A percentile compares a stretch with the other conserved stretches of the same genome.
Conservation (phyloP, 2,113 vertebrate species). For the Seriola dumerili region DNA sequence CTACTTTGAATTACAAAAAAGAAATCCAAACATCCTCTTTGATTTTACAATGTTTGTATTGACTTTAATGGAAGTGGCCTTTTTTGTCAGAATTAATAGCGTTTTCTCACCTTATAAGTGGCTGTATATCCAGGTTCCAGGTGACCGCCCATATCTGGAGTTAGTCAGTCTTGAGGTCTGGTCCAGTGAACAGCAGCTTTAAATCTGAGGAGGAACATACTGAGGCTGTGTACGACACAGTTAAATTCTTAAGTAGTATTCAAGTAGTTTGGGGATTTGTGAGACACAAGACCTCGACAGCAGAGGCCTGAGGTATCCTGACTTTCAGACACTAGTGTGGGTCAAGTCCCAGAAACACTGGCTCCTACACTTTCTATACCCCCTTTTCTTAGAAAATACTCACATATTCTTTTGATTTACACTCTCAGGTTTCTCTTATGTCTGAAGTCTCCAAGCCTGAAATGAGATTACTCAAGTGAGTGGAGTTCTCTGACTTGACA, state of each 20-base stretch:
- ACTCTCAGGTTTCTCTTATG: not conserved
- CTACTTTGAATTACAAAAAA: not conserved
- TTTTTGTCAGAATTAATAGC: too few relatives aligned
- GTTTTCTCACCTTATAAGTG: not conserved
- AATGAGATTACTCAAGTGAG: not conserved
- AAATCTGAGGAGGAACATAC: not conserved
- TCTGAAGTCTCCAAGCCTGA: not conserved
- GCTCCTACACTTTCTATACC: not conserved
- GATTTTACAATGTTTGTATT: too few relatives aligned
- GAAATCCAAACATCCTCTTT: too few relatives aligned
- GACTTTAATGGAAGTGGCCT: too few relatives aligned
- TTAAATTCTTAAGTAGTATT: not conserved
- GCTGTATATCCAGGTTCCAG: too few relatives aligned
- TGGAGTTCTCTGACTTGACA: not conserved
- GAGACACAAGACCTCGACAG: not conserved
- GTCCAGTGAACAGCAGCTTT: not conserved
- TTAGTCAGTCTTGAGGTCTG: not conserved
- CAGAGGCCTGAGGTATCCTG: not conserved
- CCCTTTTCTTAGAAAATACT: not conserved
- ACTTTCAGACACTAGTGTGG: not conserved
- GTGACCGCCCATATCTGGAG: not conserved
- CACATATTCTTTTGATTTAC: not conserved
- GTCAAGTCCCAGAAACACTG: not conserved
- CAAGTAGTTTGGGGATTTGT: not conserved
- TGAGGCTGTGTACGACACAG: not conserved